Evolutionary conservation across 1,140 invertebrate genomes (phyloP).

Genomic region (Tyrophagus putrescentiae): DNA sequence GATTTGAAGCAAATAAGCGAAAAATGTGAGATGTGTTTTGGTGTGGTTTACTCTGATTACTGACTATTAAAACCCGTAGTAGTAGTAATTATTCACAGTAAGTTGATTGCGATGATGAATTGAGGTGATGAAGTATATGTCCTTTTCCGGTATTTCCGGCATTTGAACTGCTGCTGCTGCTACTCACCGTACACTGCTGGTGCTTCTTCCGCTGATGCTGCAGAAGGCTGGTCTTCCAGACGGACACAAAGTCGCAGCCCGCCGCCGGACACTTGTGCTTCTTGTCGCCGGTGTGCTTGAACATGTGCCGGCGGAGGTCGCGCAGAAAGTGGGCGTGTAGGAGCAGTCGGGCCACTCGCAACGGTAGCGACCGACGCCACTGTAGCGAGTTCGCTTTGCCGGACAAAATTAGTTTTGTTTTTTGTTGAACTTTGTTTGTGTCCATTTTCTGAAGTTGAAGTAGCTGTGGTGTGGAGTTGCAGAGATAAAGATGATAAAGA

Average conservation of each 20-base stretch:
- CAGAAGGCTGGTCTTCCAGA: conserved; percentile 17
- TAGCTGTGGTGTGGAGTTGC: neutral
- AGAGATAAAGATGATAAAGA: neutral
- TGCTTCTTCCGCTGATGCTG: conserved; percentile 21
- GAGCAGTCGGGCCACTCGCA: conserved; percentile 18
- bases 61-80: no score
- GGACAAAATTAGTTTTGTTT: neutral
- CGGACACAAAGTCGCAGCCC: conserved; percentile 18
- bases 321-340: conserved; percentile 19
- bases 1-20: no score
- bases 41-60: no score
- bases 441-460: neutral
- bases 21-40: no score
- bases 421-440: neutral
- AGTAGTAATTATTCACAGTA: no score
- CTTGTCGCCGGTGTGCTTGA: conserved; percentile 19
- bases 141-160: no score
- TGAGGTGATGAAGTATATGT: no score
- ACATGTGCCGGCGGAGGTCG: conserved; percentile 19
- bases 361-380: conserved; percentile 17
- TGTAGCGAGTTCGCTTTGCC: conserved; percentile 14
- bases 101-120: no score
- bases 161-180: no score
- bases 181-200: no score
- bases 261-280: conserved; percentile 10